Conservation (phyloP, 2,888 invertebrate species). For the Tachina grossa region DNA sequence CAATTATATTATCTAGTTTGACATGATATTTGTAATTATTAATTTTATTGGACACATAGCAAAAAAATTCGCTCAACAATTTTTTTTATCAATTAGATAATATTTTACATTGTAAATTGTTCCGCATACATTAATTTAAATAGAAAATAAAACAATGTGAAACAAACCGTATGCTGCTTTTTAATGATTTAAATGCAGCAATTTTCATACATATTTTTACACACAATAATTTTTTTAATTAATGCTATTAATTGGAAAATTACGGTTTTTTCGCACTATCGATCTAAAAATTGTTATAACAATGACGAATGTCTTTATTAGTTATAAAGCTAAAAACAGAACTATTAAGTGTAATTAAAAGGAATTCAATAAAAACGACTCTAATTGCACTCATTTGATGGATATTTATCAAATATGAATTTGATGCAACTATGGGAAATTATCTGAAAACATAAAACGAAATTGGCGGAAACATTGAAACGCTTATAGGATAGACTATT, state of each 20-base stretch:
- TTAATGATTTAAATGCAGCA: background rate
- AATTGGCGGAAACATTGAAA: too few relatives aligned
- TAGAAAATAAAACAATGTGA: background rate
- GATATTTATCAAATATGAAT: too few relatives aligned
- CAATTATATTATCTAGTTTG: too few relatives aligned
- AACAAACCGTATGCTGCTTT: background rate
- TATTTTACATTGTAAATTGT: background rate
- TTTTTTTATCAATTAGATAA: background rate
- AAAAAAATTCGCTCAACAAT: too few relatives aligned
- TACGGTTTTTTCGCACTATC: background rate
- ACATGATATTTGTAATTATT: background rate
- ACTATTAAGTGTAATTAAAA: background rate
- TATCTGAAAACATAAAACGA: too few relatives aligned
- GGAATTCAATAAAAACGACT: too few relatives aligned
- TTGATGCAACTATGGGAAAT: too few relatives aligned
- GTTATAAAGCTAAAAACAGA: background rate
- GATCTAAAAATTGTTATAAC: background rate
- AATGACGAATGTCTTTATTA: background rate
- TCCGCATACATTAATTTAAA: background rate
- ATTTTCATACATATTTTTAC: background rate
- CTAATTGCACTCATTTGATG: too few relatives aligned
- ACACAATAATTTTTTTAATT: background rate
- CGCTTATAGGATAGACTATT: too few relatives aligned
- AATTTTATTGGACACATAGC: background rate
- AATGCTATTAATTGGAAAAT: constrained; percentile 3